Conservation (phyloP, 2,113 vertebrate species). For the Python bivittatus region DNA sequence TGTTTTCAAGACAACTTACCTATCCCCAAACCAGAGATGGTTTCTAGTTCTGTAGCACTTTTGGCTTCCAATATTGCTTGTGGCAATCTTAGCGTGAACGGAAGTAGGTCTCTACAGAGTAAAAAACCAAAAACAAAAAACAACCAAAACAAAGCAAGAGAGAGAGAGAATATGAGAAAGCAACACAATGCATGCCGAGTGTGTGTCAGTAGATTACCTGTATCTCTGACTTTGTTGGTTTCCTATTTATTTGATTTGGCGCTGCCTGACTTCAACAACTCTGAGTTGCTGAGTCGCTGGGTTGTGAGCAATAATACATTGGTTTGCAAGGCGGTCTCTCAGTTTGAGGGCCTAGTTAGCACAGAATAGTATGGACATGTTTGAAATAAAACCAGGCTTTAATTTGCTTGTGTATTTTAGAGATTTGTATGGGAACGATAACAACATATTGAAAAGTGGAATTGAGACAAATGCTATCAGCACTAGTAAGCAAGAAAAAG, state of each 20-base stretch:
- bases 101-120: conserved; percentile 86
- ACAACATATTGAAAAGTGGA: neutral
- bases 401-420: neutral
- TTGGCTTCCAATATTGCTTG: conserved; percentile 81
- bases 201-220: neutral
- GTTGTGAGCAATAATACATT: neutral
- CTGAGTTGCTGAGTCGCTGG: neutral
- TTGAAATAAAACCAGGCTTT: neutral
- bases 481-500: neutral
- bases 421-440: neutral
- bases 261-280: neutral
- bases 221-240: neutral
- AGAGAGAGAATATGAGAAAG: neutral
- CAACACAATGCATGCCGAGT: neutral
- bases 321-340: neutral
- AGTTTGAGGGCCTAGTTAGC: neutral
- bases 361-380: neutral
- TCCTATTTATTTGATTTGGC: neutral
- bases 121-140: conserved; percentile 33
- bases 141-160: neutral
- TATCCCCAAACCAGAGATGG: conserved; percentile 84
- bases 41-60: conserved; percentile 84
- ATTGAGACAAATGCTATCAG: too few relatives aligned
- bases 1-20: conserved; percentile 75
- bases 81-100: conserved; percentile 85